Base-by-base conservation (phyloP, 2,888 invertebrate genomes). In the Nebria brevicollis region DNA sequence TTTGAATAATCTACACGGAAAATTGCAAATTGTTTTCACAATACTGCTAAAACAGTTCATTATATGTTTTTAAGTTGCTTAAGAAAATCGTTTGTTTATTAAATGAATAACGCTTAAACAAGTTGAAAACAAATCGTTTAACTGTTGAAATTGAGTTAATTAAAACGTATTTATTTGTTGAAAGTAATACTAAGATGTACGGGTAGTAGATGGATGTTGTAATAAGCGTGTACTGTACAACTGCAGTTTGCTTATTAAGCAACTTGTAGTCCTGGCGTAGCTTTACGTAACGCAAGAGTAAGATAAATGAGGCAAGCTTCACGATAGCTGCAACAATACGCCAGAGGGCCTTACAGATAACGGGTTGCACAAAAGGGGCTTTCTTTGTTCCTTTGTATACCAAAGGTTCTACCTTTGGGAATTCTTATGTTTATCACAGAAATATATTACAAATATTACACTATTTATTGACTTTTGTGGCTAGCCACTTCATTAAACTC, bases 201-300 rank as follows among this genome's bases (percentile, higher is more conserved):
- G 20, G 20, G 20, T 20, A 34, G 0, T 34, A 34, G 34, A 70
- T 20, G 26, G 70, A 70, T 20, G 15, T 15, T 3, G 70, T 26
- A 25, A 20, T 26, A 70, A 70, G 70, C 7, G 66, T 11, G 34
- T 11, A 25, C 70, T 5, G 70, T 20, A 25, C 11, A 70, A 26
- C 13, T 11, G 70, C 26, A 70, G 20, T 70, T 70, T 70, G 70
- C 70, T 70, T 70, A 70, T 70, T 70, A 70, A 15, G 70, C 70
- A 25, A 70, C 70, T 70, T 70, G 25, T 70, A 70, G 70, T 70
- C 70, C 34, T 70, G 34, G 70, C 26, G 20, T 70, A 25, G 7
- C 25, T 13, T 25, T 26, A 70, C 25, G 70, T 20, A 66, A 13
- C 66, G 66, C 25, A 70, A 70, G 70, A 68, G 13, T 25, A 70